Percentiles rank a stretch among this genome's conserved stretches.
phyloP scores from a whole-genome alignment of 2,797 vertebrate genomes.

The Pantherophis alleghaniensis region DNA sequence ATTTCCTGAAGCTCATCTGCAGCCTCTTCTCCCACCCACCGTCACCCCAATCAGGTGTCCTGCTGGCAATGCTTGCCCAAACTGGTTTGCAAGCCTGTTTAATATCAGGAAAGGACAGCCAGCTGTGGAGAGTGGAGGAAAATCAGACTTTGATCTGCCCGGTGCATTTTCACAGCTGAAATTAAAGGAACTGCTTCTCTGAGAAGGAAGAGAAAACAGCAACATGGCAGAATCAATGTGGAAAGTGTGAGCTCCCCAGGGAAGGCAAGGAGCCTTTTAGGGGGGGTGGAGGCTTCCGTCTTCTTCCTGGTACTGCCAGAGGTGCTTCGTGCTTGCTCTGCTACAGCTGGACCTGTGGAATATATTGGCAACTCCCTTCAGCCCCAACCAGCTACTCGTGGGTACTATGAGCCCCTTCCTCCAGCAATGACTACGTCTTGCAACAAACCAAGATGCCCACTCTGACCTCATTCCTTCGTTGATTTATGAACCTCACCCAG shows the following conservation, averaged over 20 bases:
- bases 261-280: neutral
- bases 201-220: neutral
- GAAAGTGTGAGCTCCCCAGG: slow-evolving; percentile 15
- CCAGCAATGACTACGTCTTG: neutral
- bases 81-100: slow-evolving; percentile 10
- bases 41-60: neutral
- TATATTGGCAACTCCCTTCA: neutral
- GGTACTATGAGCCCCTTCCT: neutral
- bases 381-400: neutral
- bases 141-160: slow-evolving; percentile 16
- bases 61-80: slow-evolving; percentile 10
- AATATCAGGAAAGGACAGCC: neutral
- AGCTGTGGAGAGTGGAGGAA: neutral
- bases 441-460: neutral
- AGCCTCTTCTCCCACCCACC: too few relatives aligned
- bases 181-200: slow-evolving; percentile 5
- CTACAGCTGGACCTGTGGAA: neutral
- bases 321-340: neutral
- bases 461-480: neutral
- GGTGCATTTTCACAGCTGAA: slow-evolving; percentile 34
- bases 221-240: slow-evolving; percentile 8
- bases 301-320: neutral
- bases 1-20: neutral
- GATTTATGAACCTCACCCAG: neutral
- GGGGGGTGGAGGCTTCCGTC: neutral